Evolutionary conservation across 2,888 invertebrate species (phyloP), one percentile per base, ranked within the genome.

Genomic region (Euzetes globulus): DNA sequence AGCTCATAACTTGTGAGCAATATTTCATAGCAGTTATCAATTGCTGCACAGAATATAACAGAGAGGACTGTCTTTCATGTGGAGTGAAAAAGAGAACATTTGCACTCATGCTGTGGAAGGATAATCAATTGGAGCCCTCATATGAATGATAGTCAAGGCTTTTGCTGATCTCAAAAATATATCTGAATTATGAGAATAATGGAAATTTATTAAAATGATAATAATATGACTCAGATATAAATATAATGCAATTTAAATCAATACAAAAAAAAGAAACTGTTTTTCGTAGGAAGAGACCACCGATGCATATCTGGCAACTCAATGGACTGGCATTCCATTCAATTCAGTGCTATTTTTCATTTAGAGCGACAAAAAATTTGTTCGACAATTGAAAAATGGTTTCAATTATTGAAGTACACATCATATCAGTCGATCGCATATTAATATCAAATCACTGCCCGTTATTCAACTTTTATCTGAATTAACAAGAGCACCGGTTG

Each of bases 11-110:
- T 19, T 65, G 37, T 19, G 33, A 65, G 63, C 37, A 65, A 37
- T 65, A 65, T 65, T 65, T 65, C 37, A 65, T 19, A 37, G 63
- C 63, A 19, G 17, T 65, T 33, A 65, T 37, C 63, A 65, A 65
- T 33, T 37, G 63, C 17, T 13, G 6, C 33, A 22, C 58, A 58
- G 27, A 29, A 15, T 29, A 1, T 15, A 27, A 7, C 15, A 27
- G 22, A 58, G 41, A 27, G 29, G 27, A 58, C 27, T 55, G 55
- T 55, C 22, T 55, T 22, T 22, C 55, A 55, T 50, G 58, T 27
- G 13, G 47, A n/a, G n/a, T 9, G 19, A 47, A 22, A 70, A 37
- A 19, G 27, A 47, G 37, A 70, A 19, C 45, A 19, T 65, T 65
- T 37, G 37, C 63, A 33, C n/a, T 65, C 63, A 3, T 33, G 63